Evolutionary conservation across 2,888 invertebrate species (phyloP), one percentile per base, ranked within the genome.

Genomic region (Criorhina ranunculi): DNA sequence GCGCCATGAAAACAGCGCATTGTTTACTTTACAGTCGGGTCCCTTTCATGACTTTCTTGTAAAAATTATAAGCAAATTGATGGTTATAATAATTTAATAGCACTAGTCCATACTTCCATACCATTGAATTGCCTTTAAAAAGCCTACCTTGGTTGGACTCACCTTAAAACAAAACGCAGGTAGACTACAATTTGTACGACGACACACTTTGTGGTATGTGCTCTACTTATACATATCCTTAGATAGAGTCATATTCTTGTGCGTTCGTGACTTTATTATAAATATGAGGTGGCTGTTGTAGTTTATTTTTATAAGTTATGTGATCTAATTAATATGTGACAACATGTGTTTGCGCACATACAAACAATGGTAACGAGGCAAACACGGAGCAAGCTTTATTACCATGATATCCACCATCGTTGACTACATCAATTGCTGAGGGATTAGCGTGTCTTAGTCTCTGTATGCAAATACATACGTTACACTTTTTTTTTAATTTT

Each of bases 291-390:
- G 29, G 51, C 40, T 77, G 33, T 67, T 73, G 62, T 67, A 75
- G 42, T 64, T 70, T 46, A 62, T 70, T 70, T 57, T 70, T 62
- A 15, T 78, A 70, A 67, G 66, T 78, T 57, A 60, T 62, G 51
- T 55, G 57, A 75, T 79, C 76, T 85, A 85, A 85, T 80, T 85
- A 85, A 80, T 76, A 76, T 70, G 70, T 75, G 53, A 67, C 70
- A 85, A 80, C 79, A 76, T 80, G 85, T 85, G 75, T 75, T 79
- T 78, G 67, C 67, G 37, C 46, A 35, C 37, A 77, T 53, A 83
- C 24, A 51, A 46, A 59, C 62, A 79, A 46, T 49, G 44, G 60
- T 51, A 72, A 49, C 44, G 8, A 60, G 12, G 53, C 46, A 66
- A 67, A 83, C 78, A 64, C 69, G 24, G 24, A 4, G 24, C 4